Conservation (phyloP, 1,140 invertebrate genomes). For the Ectropis grisescens region DNA sequence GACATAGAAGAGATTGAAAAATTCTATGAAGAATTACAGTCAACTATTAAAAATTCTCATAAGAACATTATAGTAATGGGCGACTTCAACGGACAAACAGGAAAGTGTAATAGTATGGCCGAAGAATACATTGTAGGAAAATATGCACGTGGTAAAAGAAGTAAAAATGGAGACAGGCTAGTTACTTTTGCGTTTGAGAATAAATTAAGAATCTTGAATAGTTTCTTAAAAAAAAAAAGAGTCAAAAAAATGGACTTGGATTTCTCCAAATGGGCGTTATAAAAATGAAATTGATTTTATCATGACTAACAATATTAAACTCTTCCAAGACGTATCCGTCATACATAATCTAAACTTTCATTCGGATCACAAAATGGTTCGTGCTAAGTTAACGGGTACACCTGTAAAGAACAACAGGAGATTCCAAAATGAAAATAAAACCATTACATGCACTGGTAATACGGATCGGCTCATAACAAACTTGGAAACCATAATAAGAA, state of each 20-base stretch:
- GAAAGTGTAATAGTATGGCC: neutral
- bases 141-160: conserved; percentile 10
- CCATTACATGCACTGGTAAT: too few relatives aligned
- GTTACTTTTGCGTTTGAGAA: conserved; percentile 8
- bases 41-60: neutral
- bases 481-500: too few relatives aligned
- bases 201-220: conserved; percentile 10
- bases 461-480: too few relatives aligned
- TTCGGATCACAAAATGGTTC: conserved; percentile 13
- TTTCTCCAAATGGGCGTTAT: conserved; percentile 9
- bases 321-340: conserved; percentile 6
- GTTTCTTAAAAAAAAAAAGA: conserved; percentile 9
- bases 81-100: conserved; percentile 9
- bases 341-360: conserved; percentile 13
- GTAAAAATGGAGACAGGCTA: conserved; percentile 6
- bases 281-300: conserved; percentile 16
- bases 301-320: conserved; percentile 7
- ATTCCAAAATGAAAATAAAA: too few relatives aligned
- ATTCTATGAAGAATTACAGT: conserved; percentile 1
- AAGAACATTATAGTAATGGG: conserved; percentile 13
- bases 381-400: conserved; percentile 6
- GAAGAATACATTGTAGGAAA: conserved; percentile 12
- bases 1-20: neutral
- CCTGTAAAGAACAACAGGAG: too few relatives aligned
- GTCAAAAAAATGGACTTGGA: conserved; percentile 6